phyloP scores from a whole-genome alignment of 2,888 invertebrate genomes.

The Eubasilissa splendida region DNA sequence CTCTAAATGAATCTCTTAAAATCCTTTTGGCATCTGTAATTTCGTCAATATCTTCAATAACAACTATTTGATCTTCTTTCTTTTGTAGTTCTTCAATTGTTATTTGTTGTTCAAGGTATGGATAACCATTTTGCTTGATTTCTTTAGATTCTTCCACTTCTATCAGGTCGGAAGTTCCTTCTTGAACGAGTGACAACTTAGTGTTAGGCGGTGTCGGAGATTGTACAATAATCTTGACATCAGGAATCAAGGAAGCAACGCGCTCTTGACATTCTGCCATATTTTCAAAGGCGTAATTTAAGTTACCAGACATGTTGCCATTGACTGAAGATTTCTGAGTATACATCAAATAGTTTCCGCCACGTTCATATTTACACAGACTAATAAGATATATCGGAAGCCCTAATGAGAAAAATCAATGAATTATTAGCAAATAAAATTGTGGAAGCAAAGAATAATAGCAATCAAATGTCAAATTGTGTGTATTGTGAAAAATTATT shows the following conservation, averaged over 20 bases:
- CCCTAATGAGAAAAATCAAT: constrained; percentile 62
- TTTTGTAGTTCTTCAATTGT: not conserved
- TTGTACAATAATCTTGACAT: constrained; percentile 67
- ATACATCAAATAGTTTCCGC: constrained; percentile 52
- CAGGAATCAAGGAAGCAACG: constrained; percentile 56
- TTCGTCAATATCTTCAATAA: constrained; percentile 19
- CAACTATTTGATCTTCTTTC: constrained; percentile 13
- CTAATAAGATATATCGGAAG: constrained; percentile 67
- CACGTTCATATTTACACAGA: constrained; percentile 64
- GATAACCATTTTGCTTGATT: constrained; percentile 56
- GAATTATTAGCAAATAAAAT: not conserved
- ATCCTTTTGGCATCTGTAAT: constrained; percentile 1
- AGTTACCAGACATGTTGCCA: constrained; percentile 61
- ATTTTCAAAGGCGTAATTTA: constrained; percentile 60
- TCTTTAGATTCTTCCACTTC: constrained; percentile 57
- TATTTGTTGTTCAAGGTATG: not conserved
- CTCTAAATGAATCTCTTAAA: constrained; percentile 28
- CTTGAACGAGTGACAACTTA: constrained; percentile 67
- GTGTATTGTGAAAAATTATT: not conserved
- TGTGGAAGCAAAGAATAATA: not conserved
- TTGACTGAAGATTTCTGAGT: constrained; percentile 55
- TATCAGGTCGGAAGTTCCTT: constrained; percentile 58
- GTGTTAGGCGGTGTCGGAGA: constrained; percentile 59
- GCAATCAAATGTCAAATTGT: not conserved
- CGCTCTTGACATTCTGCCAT: constrained; percentile 65